Evolutionary conservation across 2,113 vertebrate species (phyloP).

Genomic region (Girardinichthys multiradiatus): DNA sequence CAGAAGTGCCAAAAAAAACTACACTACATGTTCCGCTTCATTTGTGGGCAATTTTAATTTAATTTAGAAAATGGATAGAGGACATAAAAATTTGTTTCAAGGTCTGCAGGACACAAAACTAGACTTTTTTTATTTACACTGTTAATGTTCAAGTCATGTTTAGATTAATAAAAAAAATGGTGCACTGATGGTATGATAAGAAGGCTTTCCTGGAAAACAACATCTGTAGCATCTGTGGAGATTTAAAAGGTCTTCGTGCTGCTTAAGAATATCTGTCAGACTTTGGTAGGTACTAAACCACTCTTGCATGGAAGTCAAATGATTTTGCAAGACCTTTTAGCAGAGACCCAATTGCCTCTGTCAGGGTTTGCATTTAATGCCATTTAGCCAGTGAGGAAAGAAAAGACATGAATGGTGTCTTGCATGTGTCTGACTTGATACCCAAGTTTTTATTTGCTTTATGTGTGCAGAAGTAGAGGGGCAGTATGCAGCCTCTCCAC

Average conservation of each 20-base stretch:
- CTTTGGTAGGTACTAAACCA: background rate
- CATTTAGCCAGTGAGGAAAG: background rate
- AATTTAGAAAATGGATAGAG: background rate
- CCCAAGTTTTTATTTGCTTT: conserved; percentile 8
- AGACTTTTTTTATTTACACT: background rate
- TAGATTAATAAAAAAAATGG: background rate
- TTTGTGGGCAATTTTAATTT: conserved; percentile 10
- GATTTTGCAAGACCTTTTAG: background rate
- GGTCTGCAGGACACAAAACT: background rate
- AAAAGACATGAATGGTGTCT: background rate
- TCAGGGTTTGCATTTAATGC: background rate
- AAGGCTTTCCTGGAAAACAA: background rate
- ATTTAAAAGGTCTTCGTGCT: background rate
- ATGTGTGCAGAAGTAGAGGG: background rate
- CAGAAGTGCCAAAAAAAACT: background rate
- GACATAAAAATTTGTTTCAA: background rate
- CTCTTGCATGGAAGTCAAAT: background rate
- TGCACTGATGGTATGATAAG: background rate
- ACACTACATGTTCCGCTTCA: background rate
- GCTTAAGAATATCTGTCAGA: background rate
- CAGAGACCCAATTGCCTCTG: background rate
- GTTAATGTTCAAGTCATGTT: background rate
- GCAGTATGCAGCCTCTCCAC: conserved; percentile 8
- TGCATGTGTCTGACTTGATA: fast-evolving
- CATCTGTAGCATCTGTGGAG: background rate